Conservation (phyloP, 2,888 invertebrate genomes). For the Atrina japonica region DNA sequence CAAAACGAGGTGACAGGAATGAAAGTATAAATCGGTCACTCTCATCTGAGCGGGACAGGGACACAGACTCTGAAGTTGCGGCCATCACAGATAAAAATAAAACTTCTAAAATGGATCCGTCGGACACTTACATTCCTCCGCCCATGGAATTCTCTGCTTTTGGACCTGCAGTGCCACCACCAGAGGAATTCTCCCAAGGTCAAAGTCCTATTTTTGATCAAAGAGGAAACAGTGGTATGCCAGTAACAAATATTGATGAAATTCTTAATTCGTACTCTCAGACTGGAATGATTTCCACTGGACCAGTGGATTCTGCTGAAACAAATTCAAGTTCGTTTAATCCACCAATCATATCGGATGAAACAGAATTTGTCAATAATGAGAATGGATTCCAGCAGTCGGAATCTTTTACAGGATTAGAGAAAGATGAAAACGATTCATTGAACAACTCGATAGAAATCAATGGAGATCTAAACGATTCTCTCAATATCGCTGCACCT, state of each 20-base stretch:
- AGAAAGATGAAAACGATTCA: constrained; percentile 6
- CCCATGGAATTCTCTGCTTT: constrained; percentile 65
- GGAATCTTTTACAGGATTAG: constrained; percentile 3
- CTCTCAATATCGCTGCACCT: neutral
- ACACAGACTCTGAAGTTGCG: constrained; percentile 40
- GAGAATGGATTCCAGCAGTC: neutral
- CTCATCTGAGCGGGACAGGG: neutral
- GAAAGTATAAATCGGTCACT: neutral
- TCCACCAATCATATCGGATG: no score
- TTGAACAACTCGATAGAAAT: constrained; percentile 11
- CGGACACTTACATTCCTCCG: constrained; percentile 56
- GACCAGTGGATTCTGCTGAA: no score
- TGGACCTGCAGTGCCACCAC: constrained; percentile 60
- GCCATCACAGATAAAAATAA: constrained; percentile 7
- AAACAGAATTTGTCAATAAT: neutral
- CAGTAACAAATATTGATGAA: constrained; percentile 69
- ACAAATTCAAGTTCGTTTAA: no score
- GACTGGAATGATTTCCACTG: neutral
- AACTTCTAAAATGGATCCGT: constrained; percentile 19
- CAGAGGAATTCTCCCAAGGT: constrained; percentile 64
- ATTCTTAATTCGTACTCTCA: constrained; percentile 44
- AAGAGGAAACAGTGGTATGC: constrained; percentile 32
- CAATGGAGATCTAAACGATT: neutral
- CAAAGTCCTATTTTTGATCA: constrained; percentile 22
- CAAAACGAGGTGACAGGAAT: neutral